Percentiles rank a stretch among this genome's conserved stretches.
Evolutionary conservation across 1,140 invertebrate species (phyloP).

Genomic region (Ooceraea biroi): DNA sequence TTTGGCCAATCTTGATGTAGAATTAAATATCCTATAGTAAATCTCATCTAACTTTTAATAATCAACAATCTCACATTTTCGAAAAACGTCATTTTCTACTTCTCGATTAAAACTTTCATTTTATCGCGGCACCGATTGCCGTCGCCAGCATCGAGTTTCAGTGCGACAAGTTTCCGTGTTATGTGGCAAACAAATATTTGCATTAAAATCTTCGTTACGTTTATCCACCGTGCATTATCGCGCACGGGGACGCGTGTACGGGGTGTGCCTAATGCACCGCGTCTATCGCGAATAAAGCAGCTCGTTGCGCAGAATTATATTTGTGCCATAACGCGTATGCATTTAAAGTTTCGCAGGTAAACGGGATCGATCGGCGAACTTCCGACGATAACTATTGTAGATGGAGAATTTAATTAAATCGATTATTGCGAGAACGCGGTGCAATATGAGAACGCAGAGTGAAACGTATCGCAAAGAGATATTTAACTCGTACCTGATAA

Average conservation of each 20-base stretch:
- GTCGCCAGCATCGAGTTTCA: background rate
- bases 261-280: slow-evolving; percentile 60
- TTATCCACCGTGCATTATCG: slow-evolving; percentile 54
- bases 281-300: slow-evolving; percentile 58
- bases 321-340: slow-evolving; percentile 60
- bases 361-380: slow-evolving; percentile 60
- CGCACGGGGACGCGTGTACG: slow-evolving; percentile 13
- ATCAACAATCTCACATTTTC: background rate
- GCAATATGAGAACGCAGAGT: slow-evolving; percentile 21
- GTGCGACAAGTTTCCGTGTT: slow-evolving; percentile 39
- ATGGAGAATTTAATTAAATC: slow-evolving; percentile 61
- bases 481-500: slow-evolving; percentile 38
- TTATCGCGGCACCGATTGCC: background rate
- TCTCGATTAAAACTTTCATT: slow-evolving; percentile 34
- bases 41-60: too few species aligned
- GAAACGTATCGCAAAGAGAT: slow-evolving; percentile 10
- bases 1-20: too few species aligned
- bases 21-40: too few species aligned
- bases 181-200: slow-evolving; percentile 55
- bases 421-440: slow-evolving; percentile 48
- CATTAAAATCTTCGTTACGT: slow-evolving; percentile 59
- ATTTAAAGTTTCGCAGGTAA: slow-evolving; percentile 60
- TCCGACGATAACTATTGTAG: slow-evolving; percentile 60
- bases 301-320: slow-evolving; percentile 62
- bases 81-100: background rate